Evolutionary conservation across 2,113 vertebrate genomes (phyloP).

Genomic region (Hepsetus odoe): DNA sequence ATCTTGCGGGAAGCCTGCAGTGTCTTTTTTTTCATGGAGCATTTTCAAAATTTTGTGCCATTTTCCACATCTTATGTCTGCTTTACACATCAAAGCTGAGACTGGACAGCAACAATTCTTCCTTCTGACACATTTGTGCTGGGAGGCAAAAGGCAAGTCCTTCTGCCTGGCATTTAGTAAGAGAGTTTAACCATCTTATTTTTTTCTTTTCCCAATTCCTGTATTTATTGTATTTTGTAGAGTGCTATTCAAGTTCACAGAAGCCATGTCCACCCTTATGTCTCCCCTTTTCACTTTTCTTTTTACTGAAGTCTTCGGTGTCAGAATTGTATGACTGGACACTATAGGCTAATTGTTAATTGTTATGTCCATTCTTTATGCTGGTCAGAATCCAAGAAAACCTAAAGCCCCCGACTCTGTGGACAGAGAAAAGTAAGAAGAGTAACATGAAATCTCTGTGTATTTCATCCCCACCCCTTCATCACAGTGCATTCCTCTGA

Average conservation of each 20-base stretch:
- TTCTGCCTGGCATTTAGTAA: conserved; percentile 34
- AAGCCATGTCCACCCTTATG: background rate
- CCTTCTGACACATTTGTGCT: conserved; percentile 2
- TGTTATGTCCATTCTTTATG: conserved; percentile 10
- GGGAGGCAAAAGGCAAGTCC: background rate
- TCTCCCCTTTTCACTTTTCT: conserved; percentile 3
- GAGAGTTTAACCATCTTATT: conserved; percentile 17
- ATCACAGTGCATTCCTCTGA: conserved; percentile 27
- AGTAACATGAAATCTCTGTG: background rate
- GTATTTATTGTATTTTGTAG: conserved; percentile 16
- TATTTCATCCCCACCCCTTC: background rate
- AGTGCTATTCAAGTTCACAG: conserved; percentile 8
- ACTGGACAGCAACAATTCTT: background rate
- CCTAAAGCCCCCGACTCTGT: background rate
- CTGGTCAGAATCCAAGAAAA: conserved; percentile 10
- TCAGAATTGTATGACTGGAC: conserved; percentile 6
- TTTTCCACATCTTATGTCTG: conserved; percentile 28
- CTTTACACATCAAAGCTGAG: conserved; percentile 16
- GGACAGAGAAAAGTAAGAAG: background rate
- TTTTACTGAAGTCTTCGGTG: background rate
- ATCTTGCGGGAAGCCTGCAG: background rate
- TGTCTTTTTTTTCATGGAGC: background rate
- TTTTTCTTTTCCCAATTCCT: background rate
- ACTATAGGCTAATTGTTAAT: conserved; percentile 23
- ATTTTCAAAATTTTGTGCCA: background rate